Percentiles rank a stretch among this genome's conserved stretches.
phyloP scores from a whole-genome alignment of 2,797 vertebrate genomes.

The Platalea minor region DNA sequence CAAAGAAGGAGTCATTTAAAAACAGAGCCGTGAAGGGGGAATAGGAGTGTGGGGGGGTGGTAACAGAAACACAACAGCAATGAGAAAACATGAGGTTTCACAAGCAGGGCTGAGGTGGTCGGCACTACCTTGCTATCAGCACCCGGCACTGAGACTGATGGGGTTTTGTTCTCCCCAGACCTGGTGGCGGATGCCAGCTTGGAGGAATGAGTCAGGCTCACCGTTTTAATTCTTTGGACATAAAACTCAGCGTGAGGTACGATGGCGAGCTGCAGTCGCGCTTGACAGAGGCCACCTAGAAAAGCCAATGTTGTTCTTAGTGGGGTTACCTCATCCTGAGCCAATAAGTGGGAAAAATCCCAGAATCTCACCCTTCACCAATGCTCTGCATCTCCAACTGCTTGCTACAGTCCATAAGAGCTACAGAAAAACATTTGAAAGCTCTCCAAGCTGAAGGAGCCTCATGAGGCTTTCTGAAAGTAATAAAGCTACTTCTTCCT shows the following conservation, averaged over 20 bases:
- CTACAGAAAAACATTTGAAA: background rate
- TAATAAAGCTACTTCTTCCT: background rate
- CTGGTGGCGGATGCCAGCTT: background rate
- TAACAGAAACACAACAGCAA: background rate
- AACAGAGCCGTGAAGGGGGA: background rate
- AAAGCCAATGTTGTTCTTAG: constrained; percentile 1
- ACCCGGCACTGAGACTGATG: background rate
- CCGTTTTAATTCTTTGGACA: background rate
- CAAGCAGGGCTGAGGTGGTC: background rate
- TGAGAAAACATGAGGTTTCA: background rate
- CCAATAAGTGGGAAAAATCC: background rate
- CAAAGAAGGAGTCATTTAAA: background rate
- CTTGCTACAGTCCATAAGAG: background rate
- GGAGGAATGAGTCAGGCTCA: constrained; percentile 15
- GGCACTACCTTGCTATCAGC: background rate
- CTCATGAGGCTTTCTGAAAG: background rate
- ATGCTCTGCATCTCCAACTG: background rate
- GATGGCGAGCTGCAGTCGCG: background rate
- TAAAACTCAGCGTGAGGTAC: background rate
- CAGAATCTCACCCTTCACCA: background rate
- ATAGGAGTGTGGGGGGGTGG: background rate
- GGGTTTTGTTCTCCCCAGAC: background rate
- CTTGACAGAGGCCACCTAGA: constrained; percentile 12
- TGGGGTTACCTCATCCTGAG: constrained; percentile 27
- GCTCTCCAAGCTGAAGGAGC: background rate